Evolutionary conservation across 64 coral and sea anemone species (phyloP).

Genomic region (Stichodactyla mertensii): DNA sequence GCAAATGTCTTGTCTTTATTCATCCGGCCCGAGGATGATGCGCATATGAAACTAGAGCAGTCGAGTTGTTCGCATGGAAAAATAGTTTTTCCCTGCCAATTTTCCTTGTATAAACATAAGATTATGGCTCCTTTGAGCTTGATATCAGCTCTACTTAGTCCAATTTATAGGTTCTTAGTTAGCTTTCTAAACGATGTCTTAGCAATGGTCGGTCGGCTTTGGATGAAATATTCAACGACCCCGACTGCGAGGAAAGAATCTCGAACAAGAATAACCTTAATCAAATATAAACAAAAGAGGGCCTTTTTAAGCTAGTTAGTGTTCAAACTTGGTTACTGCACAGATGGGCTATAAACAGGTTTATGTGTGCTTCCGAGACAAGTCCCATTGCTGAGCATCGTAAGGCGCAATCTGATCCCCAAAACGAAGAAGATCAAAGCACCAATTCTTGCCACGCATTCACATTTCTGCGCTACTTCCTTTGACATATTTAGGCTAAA

Average conservation of each 20-base stretch:
- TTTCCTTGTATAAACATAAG: not conserved
- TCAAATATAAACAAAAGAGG: constrained; percentile 14
- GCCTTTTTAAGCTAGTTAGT: constrained; percentile 14
- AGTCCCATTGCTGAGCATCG: not conserved
- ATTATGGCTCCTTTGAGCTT: not conserved
- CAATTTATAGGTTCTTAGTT: not conserved
- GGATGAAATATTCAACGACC: constrained; percentile 19
- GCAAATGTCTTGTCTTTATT: not conserved
- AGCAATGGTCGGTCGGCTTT: not conserved
- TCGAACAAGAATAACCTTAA: not conserved
- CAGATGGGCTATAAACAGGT: not conserved
- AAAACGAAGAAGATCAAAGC: not conserved
- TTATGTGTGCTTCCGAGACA: not conserved
- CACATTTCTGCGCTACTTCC: not conserved
- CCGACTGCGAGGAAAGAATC: constrained; percentile 14
- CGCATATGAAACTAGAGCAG: not conserved
- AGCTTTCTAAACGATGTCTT: not conserved
- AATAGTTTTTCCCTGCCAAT: not conserved
- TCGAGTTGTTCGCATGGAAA: not conserved
- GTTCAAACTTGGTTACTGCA: not conserved
- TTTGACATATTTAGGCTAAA: not conserved
- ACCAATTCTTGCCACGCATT: not conserved
- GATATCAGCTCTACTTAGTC: not conserved
- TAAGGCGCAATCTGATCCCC: not conserved
- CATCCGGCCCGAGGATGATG: not conserved